These are phyloP conservation scores for Porites australiensis DNA, from an alignment of 64 coral and sea anemone species.

Conservation along the genomic window DNA sequence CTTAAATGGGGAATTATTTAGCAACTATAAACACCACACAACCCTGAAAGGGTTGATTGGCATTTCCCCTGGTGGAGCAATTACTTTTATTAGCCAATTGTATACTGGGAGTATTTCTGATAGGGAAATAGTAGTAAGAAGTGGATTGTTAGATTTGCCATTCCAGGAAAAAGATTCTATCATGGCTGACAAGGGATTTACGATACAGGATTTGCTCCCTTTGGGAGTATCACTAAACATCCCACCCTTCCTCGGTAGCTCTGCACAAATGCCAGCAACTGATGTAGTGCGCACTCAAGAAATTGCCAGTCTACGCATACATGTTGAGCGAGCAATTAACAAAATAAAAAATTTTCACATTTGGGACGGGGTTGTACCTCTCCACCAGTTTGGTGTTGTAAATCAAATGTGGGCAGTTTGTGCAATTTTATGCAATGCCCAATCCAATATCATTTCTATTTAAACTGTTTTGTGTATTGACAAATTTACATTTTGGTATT, in stretches of 20 bases:
- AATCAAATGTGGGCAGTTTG: too few relatives aligned
- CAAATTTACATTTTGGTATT: too few relatives aligned
- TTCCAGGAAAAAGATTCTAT: constrained; percentile 18
- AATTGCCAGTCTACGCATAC: neutral
- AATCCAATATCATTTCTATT: too few relatives aligned
- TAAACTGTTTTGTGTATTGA: too few relatives aligned
- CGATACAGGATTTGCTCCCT: constrained; percentile 14
- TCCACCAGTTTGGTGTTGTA: too few relatives aligned
- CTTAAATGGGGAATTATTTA: constrained; percentile 6
- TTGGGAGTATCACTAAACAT: constrained; percentile 14
- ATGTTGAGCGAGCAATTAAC: too few relatives aligned
- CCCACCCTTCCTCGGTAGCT: constrained; percentile 6
- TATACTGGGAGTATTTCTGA: constrained; percentile 30
- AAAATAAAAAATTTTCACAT: too few relatives aligned
- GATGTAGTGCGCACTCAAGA: neutral
- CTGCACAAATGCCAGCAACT: neutral
- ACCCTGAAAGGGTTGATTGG: constrained; percentile 23
- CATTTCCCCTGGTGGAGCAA: constrained; percentile 12
- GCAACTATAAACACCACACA: constrained; percentile 3
- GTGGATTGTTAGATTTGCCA: neutral
- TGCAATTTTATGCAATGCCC: too few relatives aligned
- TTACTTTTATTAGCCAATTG: constrained; percentile 29
- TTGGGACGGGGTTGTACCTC: too few relatives aligned
- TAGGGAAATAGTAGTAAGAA: constrained; percentile 18
- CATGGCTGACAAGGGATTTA: constrained; percentile 47